These are phyloP conservation scores for Drosophila ohnishii DNA, from an alignment of 1,140 invertebrate genomes.

Conservation along the genomic window DNA sequence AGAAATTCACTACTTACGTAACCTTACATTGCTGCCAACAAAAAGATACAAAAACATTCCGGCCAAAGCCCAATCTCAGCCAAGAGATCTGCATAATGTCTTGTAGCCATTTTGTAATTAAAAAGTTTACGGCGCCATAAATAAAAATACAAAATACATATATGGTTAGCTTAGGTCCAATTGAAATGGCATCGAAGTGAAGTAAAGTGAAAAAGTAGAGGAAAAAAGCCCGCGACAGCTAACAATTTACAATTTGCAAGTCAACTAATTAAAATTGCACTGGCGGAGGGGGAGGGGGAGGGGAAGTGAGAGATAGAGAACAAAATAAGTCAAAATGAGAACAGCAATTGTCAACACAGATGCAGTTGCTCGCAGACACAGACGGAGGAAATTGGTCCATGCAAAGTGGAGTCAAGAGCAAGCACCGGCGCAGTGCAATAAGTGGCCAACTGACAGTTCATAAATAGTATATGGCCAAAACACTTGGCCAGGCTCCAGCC, in stretches of 20 bases:
- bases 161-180: constrained; percentile 12
- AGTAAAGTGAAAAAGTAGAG: constrained; percentile 30
- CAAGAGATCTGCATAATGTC: constrained; percentile 63
- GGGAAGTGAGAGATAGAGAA: constrained; percentile 24
- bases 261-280: constrained; percentile 68
- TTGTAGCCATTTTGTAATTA: constrained; percentile 75
- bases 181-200: constrained; percentile 34
- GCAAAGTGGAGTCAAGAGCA: constrained; percentile 71
- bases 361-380: constrained; percentile 10
- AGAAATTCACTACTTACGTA: constrained; percentile 55
- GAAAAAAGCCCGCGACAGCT: constrained; percentile 39
- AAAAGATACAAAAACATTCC: constrained; percentile 35
- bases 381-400: constrained; percentile 68
- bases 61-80: constrained; percentile 39
- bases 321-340: constrained; percentile 55
- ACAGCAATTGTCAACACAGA: constrained; percentile 66
- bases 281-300: background rate
- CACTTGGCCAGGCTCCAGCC: constrained; percentile 53
- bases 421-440: constrained; percentile 29
- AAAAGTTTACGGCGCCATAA: constrained; percentile 69
- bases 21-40: constrained; percentile 18
- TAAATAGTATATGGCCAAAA: constrained; percentile 70
- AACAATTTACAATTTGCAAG: constrained; percentile 61
- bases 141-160: constrained; percentile 46
- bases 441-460: constrained; percentile 67